phyloP scores from a whole-genome alignment of 2,797 vertebrate genomes.

The Characodon lateralis region DNA sequence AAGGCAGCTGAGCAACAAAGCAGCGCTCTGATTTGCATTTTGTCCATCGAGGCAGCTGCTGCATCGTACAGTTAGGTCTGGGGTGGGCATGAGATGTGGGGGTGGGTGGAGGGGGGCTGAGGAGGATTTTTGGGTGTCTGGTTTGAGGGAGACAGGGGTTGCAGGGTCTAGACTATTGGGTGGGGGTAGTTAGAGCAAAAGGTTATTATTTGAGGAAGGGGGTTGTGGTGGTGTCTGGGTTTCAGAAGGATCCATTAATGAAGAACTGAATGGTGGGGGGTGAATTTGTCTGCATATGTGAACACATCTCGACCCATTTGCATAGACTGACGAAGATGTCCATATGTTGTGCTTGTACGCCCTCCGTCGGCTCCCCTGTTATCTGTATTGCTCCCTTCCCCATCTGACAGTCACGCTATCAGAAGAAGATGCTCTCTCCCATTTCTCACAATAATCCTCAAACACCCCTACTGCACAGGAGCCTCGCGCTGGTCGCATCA shows the following conservation, averaged over 20 bases:
- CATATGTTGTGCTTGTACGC: conserved; percentile 63
- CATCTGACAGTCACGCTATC: conserved; percentile 39
- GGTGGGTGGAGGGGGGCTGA: not conserved
- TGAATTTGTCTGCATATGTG: conserved; percentile 72
- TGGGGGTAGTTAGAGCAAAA: conserved; percentile 54
- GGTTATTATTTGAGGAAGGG: conserved; percentile 75
- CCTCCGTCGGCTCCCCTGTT: conserved; percentile 28
- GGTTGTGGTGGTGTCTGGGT: conserved; percentile 60
- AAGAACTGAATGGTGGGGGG: conserved; percentile 45
- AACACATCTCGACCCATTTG: conserved; percentile 78
- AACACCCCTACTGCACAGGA: conserved; percentile 35
- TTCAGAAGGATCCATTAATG: conserved; percentile 76
- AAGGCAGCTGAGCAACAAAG: conserved; percentile 57
- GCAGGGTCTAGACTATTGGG: conserved; percentile 68
- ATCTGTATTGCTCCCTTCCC: conserved; percentile 2
- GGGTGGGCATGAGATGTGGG: conserved; percentile 63
- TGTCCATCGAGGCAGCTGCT: conserved; percentile 70
- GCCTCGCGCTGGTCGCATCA: conserved; percentile 56
- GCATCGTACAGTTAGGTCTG: conserved; percentile 65
- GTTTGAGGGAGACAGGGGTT: conserved; percentile 60
- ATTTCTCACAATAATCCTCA: conserved; percentile 57
- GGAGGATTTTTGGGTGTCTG: conserved; percentile 61
- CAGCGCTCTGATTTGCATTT: conserved; percentile 66
- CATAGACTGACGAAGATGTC: conserved; percentile 73
- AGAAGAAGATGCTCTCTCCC: conserved; percentile 30